These are phyloP conservation scores for Panulirus ornatus DNA, from an alignment of 1,140 invertebrate species.

Conservation along the genomic window DNA sequence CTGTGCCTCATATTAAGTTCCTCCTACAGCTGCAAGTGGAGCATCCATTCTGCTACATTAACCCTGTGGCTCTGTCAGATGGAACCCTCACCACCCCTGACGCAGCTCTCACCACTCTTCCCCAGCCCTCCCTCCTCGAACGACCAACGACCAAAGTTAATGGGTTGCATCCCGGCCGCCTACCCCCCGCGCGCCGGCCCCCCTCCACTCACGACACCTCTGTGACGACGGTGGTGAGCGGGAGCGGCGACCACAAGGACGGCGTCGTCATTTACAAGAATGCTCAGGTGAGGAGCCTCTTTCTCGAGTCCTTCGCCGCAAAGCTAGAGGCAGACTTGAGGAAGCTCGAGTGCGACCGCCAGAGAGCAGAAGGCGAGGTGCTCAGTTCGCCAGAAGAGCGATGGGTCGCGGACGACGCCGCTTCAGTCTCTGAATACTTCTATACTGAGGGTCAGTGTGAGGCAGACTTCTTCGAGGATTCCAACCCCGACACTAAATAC, in stretches of 20 bases:
- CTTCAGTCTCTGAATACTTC: not conserved
- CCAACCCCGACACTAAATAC: not conserved
- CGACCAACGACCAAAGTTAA: not conserved
- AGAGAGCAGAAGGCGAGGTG: conserved; percentile 45
- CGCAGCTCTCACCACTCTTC: not conserved
- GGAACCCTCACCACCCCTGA: not conserved
- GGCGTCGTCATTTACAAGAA: conserved; percentile 5
- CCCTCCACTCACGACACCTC: not conserved
- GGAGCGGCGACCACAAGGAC: not conserved
- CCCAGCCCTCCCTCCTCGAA: not conserved
- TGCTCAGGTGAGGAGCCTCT: conserved; percentile 16
- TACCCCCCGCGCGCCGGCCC: not conserved
- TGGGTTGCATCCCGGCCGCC: not conserved
- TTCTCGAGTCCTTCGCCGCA: conserved; percentile 62
- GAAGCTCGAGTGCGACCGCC: conserved; percentile 52
- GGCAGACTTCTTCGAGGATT: not conserved
- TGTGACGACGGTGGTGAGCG: not conserved
- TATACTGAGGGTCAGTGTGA: not conserved
- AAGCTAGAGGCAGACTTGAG: conserved; percentile 61
- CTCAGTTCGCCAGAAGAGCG: not conserved
- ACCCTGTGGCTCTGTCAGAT: conserved; percentile 38
- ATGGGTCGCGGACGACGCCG: not conserved
- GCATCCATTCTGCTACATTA: conserved; percentile 60
- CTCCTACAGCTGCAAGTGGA: conserved; percentile 49
- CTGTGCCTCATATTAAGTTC: too few species aligned